Percentiles rank a stretch among this genome's conserved stretches.
These are phyloP conservation scores for Oncorhynchus clarkii DNA, from an alignment of 2,113 vertebrate genomes.

Conservation along the genomic window DNA sequence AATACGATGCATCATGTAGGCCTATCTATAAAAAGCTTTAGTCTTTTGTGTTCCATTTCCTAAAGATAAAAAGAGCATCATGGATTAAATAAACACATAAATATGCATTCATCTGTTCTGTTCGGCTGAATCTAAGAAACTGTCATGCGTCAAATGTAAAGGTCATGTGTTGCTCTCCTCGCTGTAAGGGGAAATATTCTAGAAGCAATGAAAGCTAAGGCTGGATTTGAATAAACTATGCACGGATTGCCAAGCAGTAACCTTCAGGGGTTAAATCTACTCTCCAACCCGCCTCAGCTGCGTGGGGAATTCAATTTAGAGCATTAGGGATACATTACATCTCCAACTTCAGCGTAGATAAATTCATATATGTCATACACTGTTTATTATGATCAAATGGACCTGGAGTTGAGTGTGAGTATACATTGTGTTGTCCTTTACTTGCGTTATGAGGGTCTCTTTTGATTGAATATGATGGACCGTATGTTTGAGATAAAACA, in stretches of 20 bases:
- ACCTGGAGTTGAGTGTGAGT: slow-evolving; percentile 39
- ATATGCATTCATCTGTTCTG: slow-evolving; percentile 75
- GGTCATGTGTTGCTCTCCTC: slow-evolving; percentile 64
- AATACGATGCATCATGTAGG: neutral
- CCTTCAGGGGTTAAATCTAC: slow-evolving; percentile 66
- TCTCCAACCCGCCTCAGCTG: slow-evolving; percentile 19
- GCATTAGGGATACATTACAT: slow-evolving; percentile 50
- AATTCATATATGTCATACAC: slow-evolving; percentile 30
- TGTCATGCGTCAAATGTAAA: slow-evolving; percentile 77
- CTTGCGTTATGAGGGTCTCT: neutral
- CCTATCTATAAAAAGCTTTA: slow-evolving; percentile 36
- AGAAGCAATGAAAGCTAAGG: slow-evolving; percentile 54
- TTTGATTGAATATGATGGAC: no score
- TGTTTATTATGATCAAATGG: slow-evolving; percentile 34
- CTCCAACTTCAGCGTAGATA: slow-evolving; percentile 32
- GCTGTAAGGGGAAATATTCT: slow-evolving; percentile 63
- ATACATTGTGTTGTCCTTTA: neutral
- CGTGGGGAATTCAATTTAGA: slow-evolving; percentile 39
- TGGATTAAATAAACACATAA: slow-evolving; percentile 67
- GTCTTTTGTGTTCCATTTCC: slow-evolving; percentile 62
- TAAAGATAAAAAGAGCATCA: slow-evolving; percentile 64
- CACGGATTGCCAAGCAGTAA: slow-evolving; percentile 67
- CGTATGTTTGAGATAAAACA: no score
- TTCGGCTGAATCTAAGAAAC: slow-evolving; percentile 69
- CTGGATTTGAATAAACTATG: slow-evolving; percentile 76